phyloP scores from a whole-genome alignment of 2,797 vertebrate species.

The Podarcis lilfordi region DNA sequence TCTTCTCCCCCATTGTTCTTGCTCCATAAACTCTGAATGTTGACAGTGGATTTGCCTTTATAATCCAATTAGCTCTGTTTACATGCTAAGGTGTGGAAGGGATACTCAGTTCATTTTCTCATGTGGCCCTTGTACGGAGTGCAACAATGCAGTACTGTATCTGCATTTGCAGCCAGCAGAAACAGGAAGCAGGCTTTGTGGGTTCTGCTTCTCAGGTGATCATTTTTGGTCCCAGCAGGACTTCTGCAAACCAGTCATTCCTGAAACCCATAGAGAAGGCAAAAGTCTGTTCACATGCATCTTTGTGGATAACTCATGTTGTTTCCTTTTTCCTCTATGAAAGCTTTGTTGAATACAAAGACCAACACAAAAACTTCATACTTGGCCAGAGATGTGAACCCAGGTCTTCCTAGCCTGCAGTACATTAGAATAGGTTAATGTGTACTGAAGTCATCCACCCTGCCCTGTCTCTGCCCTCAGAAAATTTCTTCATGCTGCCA shows the following conservation, averaged over 20 bases:
- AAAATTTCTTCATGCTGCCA: too few species aligned
- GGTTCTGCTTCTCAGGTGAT: background rate
- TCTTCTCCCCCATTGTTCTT: slow-evolving; percentile 24
- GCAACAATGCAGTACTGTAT: background rate
- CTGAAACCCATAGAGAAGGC: background rate
- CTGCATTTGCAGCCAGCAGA: background rate
- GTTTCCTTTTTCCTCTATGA: background rate
- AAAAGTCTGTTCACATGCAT: background rate
- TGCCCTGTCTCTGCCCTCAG: background rate
- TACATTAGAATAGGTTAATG: too few species aligned
- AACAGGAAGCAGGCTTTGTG: background rate
- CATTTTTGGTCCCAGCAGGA: background rate
- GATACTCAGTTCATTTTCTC: background rate
- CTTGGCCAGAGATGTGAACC: too few species aligned
- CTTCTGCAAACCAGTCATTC: background rate
- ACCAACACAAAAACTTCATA: too few species aligned
- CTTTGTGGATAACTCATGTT: background rate
- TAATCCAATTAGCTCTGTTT: slow-evolving; percentile 42
- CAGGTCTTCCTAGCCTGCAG: too few species aligned
- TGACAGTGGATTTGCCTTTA: slow-evolving; percentile 27
- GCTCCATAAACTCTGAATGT: background rate
- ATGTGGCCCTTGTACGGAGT: background rate
- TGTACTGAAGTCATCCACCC: background rate
- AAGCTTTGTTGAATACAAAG: background rate
- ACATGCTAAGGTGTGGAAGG: background rate